phyloP scores from a whole-genome alignment of 2,797 vertebrate genomes.

The Sebastes kiyomatsui region DNA sequence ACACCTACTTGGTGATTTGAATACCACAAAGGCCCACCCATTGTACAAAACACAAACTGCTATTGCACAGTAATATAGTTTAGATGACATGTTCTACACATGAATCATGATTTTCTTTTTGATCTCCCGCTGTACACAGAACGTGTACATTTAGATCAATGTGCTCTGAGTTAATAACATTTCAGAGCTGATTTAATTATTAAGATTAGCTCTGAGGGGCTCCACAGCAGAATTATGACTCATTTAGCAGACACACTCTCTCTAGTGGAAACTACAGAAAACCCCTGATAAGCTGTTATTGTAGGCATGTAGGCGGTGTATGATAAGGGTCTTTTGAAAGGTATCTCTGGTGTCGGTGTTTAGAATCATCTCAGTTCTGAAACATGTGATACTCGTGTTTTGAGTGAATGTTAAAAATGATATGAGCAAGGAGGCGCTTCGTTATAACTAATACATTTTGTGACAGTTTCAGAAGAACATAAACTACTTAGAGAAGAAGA shows the following conservation, averaged over 20 bases:
- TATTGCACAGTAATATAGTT: not conserved
- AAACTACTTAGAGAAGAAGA: too few species aligned
- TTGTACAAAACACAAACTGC: not conserved
- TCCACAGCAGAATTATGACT: constrained; percentile 29
- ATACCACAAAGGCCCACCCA: not conserved
- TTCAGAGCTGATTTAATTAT: not conserved
- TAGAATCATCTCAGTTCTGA: constrained; percentile 13
- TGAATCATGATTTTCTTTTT: not conserved
- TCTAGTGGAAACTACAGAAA: constrained; percentile 18
- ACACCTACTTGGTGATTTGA: constrained; percentile 23
- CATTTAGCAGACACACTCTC: not conserved
- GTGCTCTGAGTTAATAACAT: not conserved
- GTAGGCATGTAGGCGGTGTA: constrained; percentile 1
- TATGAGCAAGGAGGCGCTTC: not conserved
- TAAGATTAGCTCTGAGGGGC: not conserved
- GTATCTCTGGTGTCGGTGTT: not conserved
- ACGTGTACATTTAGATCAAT: not conserved
- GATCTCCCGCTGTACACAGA: not conserved
- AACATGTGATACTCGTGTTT: not conserved
- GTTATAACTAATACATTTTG: not conserved
- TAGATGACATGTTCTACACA: not conserved
- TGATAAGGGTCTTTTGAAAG: constrained; percentile 40
- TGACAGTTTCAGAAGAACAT: not conserved
- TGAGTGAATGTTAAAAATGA: not conserved
- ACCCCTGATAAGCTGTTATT: not conserved